These are phyloP conservation scores for Yoshiicerus persimilis DNA, from an alignment of 1,140 invertebrate species.

Conservation along the genomic window DNA sequence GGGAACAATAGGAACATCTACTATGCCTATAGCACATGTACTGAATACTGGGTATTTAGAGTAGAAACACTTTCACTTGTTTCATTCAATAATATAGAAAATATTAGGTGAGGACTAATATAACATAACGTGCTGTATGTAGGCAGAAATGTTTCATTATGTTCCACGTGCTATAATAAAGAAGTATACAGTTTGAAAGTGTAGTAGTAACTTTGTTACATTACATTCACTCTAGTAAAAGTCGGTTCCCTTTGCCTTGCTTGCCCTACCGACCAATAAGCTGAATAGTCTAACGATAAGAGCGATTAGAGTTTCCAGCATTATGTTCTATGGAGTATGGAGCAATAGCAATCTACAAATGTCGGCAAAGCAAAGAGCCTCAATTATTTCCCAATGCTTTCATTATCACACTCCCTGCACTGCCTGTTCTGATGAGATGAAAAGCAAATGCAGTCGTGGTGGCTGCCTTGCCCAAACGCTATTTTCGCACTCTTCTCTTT, in stretches of 20 bases:
- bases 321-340: not conserved
- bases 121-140: not conserved
- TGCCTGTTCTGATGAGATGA: slow-evolving; percentile 1
- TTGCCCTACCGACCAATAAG: not conserved
- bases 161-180: not conserved
- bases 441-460: not conserved
- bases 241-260: not conserved
- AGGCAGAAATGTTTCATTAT: not conserved
- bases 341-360: slow-evolving; percentile 16
- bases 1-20: not conserved
- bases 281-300: not conserved
- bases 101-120: no score
- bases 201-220: not conserved
- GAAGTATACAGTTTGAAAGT: not conserved
- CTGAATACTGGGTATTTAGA: not conserved
- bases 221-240: not conserved
- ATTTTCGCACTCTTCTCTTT: not conserved
- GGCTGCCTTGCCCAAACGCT: not conserved
- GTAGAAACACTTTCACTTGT: no score
- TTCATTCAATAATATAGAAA: not conserved
- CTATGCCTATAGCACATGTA: no score
- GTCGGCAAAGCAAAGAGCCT: slow-evolving; percentile 17
- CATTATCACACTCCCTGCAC: slow-evolving; percentile 5
- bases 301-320: slow-evolving; percentile 8
- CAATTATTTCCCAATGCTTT: slow-evolving; percentile 25